Evolutionary conservation across 2,113 vertebrate genomes (phyloP), one percentile per base, ranked within the genome.

Genomic region (Petrocephalus zakoni): DNA sequence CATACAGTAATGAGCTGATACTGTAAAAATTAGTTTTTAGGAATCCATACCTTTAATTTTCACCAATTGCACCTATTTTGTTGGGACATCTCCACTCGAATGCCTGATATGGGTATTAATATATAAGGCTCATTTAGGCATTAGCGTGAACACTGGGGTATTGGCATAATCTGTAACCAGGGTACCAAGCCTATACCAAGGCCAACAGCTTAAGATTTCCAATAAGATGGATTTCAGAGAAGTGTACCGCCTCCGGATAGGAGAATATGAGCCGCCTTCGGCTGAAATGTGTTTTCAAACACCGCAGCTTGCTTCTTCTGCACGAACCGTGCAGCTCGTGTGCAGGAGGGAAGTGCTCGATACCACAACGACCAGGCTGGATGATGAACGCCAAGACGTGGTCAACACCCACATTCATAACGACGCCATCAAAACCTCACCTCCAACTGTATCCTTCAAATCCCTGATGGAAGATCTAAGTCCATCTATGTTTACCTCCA

Each of bases 191-290:
- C 78, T 49, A 8, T 29, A 29, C 49, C 61, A 13, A 64, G 61
- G n/a, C 49, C 11, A 34, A 17, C 47, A 85, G 83, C 83, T 13
- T 53, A 8, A 85, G 13, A 83, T 83, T 85, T 53, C n/a, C 25
- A 85, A 53, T 53, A 47, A 53, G 83, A 85, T 85, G 9, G 49
- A n/a, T 53, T 85, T 85, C 47, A 83, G 78, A 85, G 83, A 25
- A 19, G 17, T 85, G 47, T 53, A 22, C 51, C 1, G 25, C 83
- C 83, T 53, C 47, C 0, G 4, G 25, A 55, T n/a, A 25, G 21
- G 51, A 29, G n/a, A 55, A 85, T 29, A 53, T 8, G 51, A 51
- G 25, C 2, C 46, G 51, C 15, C 34, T 51, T 85, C 47, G 29
- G 25, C 49, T 8, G 10, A 52, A 83, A 46, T 55, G n/a, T 47